A percentile compares a stretch with the other conserved stretches of the same genome.
These are phyloP conservation scores for Drosophila mulleri DNA, from an alignment of 2,888 invertebrate species.

Conservation along the genomic window DNA sequence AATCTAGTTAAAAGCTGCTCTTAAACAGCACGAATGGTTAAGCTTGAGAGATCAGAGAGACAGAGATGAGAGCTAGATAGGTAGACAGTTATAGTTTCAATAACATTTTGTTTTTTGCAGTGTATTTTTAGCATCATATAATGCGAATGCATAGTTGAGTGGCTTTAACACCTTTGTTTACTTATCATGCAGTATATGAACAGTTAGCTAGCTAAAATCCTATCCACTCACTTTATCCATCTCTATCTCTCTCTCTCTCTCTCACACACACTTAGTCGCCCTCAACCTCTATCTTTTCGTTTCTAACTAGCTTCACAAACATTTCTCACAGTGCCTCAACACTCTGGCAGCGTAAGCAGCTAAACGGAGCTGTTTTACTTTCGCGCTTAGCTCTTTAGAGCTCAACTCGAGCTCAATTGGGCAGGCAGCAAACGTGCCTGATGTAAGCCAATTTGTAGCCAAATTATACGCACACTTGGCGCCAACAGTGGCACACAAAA, in stretches of 20 bases:
- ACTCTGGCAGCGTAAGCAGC: neutral
- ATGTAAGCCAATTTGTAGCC: slow-evolving; percentile 67
- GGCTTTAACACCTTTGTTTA: neutral
- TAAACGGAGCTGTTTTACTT: slow-evolving; percentile 1
- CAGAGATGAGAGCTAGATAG: too few relatives aligned
- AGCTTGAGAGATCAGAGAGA: too few relatives aligned
- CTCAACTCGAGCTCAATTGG: slow-evolving; percentile 52
- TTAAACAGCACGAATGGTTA: too few relatives aligned
- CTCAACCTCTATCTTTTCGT: too few relatives aligned
- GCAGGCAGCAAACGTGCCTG: slow-evolving; percentile 48
- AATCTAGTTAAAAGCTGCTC: neutral
- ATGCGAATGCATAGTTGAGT: neutral
- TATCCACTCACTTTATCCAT: neutral
- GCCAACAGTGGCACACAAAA: slow-evolving; percentile 32
- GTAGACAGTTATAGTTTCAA: too few relatives aligned
- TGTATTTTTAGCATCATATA: slow-evolving; percentile 5
- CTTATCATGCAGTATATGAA: neutral
- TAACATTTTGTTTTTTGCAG: neutral
- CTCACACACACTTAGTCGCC: neutral
- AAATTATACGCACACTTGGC: slow-evolving; percentile 72
- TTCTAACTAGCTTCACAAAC: too few relatives aligned
- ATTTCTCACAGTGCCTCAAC: slow-evolving; percentile 1
- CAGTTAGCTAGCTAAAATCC: neutral
- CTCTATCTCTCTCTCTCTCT: neutral
- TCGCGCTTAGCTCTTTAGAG: slow-evolving; percentile 3